Evolutionary conservation across 2,888 invertebrate genomes (phyloP).

Genomic region (Acronicta alni): DNA sequence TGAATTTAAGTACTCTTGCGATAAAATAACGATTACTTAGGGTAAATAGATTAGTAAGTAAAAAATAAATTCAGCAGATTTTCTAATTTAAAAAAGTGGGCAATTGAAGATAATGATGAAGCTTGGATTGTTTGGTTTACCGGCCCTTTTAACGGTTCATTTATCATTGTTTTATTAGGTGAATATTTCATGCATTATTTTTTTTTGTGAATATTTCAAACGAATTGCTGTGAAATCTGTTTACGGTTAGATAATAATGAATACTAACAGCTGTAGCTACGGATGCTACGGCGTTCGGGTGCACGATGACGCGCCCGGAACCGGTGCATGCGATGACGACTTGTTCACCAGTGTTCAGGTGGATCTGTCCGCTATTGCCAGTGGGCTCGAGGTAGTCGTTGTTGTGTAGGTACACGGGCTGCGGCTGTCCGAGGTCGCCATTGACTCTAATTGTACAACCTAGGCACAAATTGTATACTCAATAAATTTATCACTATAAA

Average conservation of each 20-base stretch:
- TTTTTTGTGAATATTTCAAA: too few relatives aligned
- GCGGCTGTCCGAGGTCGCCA: slow-evolving; percentile 87
- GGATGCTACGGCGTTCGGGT: slow-evolving; percentile 68
- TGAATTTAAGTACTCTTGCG: neutral
- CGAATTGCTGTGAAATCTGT: neutral
- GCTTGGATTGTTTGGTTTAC: neutral
- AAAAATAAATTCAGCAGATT: neutral
- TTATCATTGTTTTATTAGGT: neutral
- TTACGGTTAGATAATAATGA: neutral
- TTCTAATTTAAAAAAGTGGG: neutral
- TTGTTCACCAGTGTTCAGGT: slow-evolving; percentile 71
- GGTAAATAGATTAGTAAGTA: neutral
- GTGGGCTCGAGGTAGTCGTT: slow-evolving; percentile 70
- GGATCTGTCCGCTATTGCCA: slow-evolving; percentile 74
- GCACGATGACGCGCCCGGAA: slow-evolving; percentile 69
- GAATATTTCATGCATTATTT: neutral
- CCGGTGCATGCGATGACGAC: slow-evolving; percentile 77
- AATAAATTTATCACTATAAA: neutral
- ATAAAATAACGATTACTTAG: too few relatives aligned
- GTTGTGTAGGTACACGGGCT: slow-evolving; percentile 88
- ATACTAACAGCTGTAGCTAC: slow-evolving; percentile 71
- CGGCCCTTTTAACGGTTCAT: neutral
- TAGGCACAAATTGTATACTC: slow-evolving; percentile 27
- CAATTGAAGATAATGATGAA: neutral
- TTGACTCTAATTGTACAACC: slow-evolving; percentile 83